Conservation (phyloP, 2,113 vertebrate species). For the Sardina pilchardus region DNA sequence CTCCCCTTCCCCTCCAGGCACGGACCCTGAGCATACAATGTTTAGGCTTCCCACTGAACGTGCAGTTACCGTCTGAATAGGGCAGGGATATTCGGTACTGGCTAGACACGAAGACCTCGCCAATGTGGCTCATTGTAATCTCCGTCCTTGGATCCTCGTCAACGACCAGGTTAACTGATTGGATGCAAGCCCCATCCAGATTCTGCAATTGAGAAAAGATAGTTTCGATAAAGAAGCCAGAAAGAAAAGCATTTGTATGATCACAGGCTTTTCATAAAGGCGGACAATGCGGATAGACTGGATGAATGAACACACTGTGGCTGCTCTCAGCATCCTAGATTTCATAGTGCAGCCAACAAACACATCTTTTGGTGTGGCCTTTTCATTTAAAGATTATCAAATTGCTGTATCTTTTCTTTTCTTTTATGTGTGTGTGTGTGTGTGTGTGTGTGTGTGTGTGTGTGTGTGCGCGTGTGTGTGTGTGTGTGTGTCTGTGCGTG, state of each 20-base stretch:
- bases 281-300: neutral
- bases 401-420: neutral
- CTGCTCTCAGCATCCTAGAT: constrained; percentile 12
- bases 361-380: neutral
- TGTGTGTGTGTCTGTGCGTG: neutral
- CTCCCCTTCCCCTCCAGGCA: constrained; percentile 15
- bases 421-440: neutral
- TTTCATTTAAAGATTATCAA: neutral
- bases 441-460: neutral
- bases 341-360: neutral
- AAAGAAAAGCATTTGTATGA: constrained; percentile 19
- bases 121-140: constrained; percentile 87
- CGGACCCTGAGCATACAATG: neutral
- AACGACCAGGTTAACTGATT: constrained; percentile 85
- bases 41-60: constrained; percentile 2
- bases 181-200: constrained; percentile 90
- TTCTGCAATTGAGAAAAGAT: constrained; percentile 74
- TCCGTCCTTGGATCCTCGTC: constrained; percentile 89
- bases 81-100: constrained; percentile 91
- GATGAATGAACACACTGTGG: neutral
- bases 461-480: neutral
- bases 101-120: constrained; percentile 86
- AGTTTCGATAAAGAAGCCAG: constrained; percentile 6
- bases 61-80: constrained; percentile 84
- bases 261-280: constrained; percentile 37